Evolutionary conservation across 1,140 invertebrate genomes (phyloP), one percentile per base, ranked within the genome.

Genomic region (Latrodectus geometricus): DNA sequence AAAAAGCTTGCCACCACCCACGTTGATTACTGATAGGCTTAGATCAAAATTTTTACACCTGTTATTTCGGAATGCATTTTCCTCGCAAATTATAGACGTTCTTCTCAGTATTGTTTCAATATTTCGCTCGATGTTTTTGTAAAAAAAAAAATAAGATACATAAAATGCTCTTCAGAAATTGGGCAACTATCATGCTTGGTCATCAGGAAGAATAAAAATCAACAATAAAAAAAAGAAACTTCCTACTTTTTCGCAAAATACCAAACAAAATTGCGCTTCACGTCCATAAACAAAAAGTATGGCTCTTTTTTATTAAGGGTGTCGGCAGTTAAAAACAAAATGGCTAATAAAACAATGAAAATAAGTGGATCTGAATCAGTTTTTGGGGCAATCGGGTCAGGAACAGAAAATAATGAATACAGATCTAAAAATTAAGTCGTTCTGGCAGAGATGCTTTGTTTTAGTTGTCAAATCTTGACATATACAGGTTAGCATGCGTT

Each of bases 271-370:
- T 79, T 79, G 50, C 65, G 20, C 15, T 61, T 76, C 52, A 21
- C 52, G 52, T 14, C 49, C n/a, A 52, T 12, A 50, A 68, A 79
- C 17, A 61, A 61, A 61, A 61, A 61, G 17, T 61, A 61, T 79
- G 35, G 9, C 5, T 12, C 50, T 79, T 20, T 61, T 61, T 79
- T 79, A 50, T 48, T 79, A 15, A 48, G 77, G 77, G 77, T 79
- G 77, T 79, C 65, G 49, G 15, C 23, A 17, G 56, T 14, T 20
- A 79, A 79, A 79, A 74, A 68, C 35, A 35, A 35, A 35, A 69
- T 49, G 66, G 61, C 65, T 79, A 79, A 79, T 79, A 79, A 79
- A 79, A 79, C 77, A 79, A 79, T 79, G 56, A 61, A 79, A 79
- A 35, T 68, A 61, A 35, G 77, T 66, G 77, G 50, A 54, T 56